Base-by-base conservation (phyloP, 1,140 invertebrate genomes). In the Pinna nobilis region DNA sequence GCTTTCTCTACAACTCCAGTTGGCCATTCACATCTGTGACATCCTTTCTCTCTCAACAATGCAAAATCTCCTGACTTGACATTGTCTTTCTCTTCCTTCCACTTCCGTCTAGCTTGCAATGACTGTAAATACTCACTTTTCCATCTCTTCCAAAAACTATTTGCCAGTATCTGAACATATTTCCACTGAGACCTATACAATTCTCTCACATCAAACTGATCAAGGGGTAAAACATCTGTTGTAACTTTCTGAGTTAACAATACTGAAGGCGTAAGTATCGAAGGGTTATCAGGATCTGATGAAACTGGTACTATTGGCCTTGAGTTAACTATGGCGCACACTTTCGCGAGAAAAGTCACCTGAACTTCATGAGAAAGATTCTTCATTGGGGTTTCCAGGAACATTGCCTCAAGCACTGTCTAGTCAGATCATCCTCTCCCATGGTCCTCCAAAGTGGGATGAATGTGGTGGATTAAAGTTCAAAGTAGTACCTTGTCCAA, bases 361-460 rank as follows among this genome's bases (percentile, higher is more conserved):
- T 77, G 49, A 20, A 74, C 71, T 35, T 74, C 67, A 75, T 77
- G 69, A 18, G 75, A 66, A 20, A 80, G 51, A 20, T 69, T 64
- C 28, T 70, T 64, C 15, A 47, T 15, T 15, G 28, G 30, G 33
- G 32, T 74, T 53, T 35, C 37, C 15, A 20, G 79, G 37, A 57
- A 77, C 73, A 7, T 39, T 13, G n/a, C 74, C 69, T 11, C 79
- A 51, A 30, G 69, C 67, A 11, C 67, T 35, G 11, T 49, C 51
- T 2, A 70, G 41, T 15, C 71, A 61, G 7, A 81, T 74, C 41
- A 74, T 61, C n/a, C 79, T 30, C 41, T 81, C 79, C 77, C 77
- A 81, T 20, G 59, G 30, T 7, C 73, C 70, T 13, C 61, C 53
- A 64, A 70, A 68, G 50, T 77, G 75, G 13, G 70, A 61, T 0